Percentiles rank a stretch among this genome's conserved stretches.
Evolutionary conservation across 1,140 invertebrate species (phyloP).

Genomic region (Samia ricini): DNA sequence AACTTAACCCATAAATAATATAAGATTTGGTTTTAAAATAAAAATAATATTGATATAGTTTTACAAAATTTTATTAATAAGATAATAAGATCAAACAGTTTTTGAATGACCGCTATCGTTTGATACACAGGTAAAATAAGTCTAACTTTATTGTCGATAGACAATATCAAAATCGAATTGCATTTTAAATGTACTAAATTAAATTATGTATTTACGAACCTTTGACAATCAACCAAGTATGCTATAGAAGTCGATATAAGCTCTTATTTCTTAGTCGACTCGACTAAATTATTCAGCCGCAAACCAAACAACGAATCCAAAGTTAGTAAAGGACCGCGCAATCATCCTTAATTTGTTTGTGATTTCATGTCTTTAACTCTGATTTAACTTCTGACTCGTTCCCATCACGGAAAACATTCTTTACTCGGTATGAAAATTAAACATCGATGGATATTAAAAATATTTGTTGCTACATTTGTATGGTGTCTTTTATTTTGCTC

Average conservation of each 20-base stretch:
- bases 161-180: no score
- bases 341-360: conserved; percentile 1
- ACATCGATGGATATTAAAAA: not conserved
- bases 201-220: not conserved
- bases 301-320: not conserved
- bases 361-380: not conserved
- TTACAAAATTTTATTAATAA: no score
- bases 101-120: no score
- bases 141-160: no score
- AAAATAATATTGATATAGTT: no score
- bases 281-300: not conserved
- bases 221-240: not conserved
- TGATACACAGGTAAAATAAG: no score
- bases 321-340: not conserved
- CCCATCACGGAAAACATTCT: not conserved
- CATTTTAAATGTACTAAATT: no score
- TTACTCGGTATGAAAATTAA: not conserved
- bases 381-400: not conserved
- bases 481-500: no score
- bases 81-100: no score
- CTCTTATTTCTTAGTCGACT: not conserved
- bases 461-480: no score
- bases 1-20: no score
- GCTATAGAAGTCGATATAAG: not conserved
- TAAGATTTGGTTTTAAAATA: no score